A percentile compares a stretch with the other conserved stretches of the same genome.
Evolutionary conservation across 2,797 vertebrate genomes (phyloP).

Genomic region (Gymnothorax javanicus): DNA sequence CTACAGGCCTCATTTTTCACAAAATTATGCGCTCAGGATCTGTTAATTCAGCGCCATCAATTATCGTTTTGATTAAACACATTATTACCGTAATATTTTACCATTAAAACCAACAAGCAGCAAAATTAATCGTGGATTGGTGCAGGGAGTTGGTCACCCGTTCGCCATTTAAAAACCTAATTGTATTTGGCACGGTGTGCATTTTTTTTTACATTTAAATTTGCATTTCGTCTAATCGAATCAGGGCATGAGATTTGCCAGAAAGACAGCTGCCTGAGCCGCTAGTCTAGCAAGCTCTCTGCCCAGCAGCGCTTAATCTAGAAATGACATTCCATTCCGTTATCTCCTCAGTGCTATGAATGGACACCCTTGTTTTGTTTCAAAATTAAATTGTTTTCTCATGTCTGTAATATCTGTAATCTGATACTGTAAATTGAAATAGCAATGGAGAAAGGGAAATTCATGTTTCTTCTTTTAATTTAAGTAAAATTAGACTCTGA

Average conservation of each 20-base stretch:
- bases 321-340: slow-evolving; percentile 69
- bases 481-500: slow-evolving; percentile 40
- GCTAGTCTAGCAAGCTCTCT: slow-evolving; percentile 60
- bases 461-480: slow-evolving; percentile 44
- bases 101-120: slow-evolving; percentile 55
- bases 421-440: slow-evolving; percentile 59
- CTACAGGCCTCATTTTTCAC: slow-evolving; percentile 42
- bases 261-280: slow-evolving; percentile 68
- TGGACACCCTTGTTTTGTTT: slow-evolving; percentile 59
- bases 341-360: slow-evolving; percentile 64
- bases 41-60: slow-evolving; percentile 53
- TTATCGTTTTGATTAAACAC: slow-evolving; percentile 66
- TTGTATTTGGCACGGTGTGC: slow-evolving; percentile 59
- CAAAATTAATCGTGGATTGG: slow-evolving; percentile 60
- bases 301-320: slow-evolving; percentile 68
- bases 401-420: slow-evolving; percentile 65
- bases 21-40: slow-evolving; percentile 36
- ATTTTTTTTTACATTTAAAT: slow-evolving; percentile 57
- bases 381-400: slow-evolving; percentile 66
- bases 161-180: slow-evolving; percentile 66
- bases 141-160: slow-evolving; percentile 59
- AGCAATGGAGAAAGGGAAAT: slow-evolving; percentile 52
- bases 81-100: slow-evolving; percentile 68
- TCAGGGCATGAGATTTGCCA: slow-evolving; percentile 64
- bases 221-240: slow-evolving; percentile 73